Conservation (phyloP, 2,797 vertebrate species). For the Chloroceryle amazona region DNA sequence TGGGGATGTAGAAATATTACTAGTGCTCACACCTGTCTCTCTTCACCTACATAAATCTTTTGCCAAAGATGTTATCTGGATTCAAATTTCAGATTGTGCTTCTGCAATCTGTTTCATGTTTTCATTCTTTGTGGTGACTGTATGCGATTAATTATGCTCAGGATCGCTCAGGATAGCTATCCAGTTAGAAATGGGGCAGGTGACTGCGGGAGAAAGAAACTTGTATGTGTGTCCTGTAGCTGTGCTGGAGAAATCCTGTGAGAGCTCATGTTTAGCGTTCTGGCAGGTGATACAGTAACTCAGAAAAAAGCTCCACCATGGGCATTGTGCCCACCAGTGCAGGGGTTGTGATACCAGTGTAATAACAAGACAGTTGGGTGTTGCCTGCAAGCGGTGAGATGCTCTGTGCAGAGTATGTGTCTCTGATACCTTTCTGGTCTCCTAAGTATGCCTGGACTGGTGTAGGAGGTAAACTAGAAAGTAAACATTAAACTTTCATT, state of each 20-base stretch:
- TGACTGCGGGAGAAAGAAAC: background rate
- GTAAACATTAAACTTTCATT: background rate
- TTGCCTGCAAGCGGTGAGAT: background rate
- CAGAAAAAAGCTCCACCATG: accelerated
- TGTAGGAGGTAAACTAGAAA: background rate
- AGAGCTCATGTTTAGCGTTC: background rate
- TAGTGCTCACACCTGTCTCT: background rate
- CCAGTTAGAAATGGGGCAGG: background rate
- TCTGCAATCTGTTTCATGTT: background rate
- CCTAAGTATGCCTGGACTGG: background rate
- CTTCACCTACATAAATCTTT: background rate
- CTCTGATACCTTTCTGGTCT: background rate
- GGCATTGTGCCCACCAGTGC: background rate
- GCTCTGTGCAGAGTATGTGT: background rate
- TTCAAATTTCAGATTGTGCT: background rate
- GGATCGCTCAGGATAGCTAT: accelerated
- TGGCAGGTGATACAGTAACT: background rate
- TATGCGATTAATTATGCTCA: background rate
- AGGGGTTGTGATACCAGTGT: background rate
- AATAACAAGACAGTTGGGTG: accelerated
- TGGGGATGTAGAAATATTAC: background rate
- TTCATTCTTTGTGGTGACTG: background rate
- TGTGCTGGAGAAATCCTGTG: background rate
- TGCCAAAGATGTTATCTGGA: background rate
- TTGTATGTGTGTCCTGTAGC: accelerated